Evolutionary conservation across 2,888 invertebrate genomes (phyloP).

Genomic region (Phortica magna): DNA sequence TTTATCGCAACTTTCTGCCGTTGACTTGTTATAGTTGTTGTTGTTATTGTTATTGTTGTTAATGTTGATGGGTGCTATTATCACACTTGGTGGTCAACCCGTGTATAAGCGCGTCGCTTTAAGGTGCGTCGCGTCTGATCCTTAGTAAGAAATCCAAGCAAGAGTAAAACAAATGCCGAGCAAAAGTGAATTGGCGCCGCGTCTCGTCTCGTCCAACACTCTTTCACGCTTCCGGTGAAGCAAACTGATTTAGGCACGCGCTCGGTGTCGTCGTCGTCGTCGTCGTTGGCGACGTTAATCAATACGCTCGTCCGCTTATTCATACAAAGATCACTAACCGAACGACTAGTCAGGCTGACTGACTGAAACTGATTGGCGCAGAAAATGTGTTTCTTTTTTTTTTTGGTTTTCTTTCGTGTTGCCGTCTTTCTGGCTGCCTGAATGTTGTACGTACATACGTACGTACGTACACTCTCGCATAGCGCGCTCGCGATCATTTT

Average conservation of each 20-base stretch:
- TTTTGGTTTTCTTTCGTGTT: neutral
- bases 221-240: neutral
- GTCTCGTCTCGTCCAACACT: neutral
- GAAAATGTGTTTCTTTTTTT: neutral
- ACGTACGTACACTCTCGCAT: neutral
- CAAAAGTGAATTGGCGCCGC: neutral
- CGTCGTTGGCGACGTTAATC: neutral
- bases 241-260: constrained; percentile 1
- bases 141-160: neutral
- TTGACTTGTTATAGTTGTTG: neutral
- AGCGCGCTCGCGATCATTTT: neutral
- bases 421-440: constrained; percentile 29
- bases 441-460: neutral
- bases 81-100: constrained; percentile 58
- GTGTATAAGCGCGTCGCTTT: neutral
- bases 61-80: constrained; percentile 58
- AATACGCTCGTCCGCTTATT: neutral
- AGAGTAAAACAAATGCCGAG: neutral
- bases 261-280: neutral
- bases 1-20: neutral
- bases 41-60: constrained; percentile 48
- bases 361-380: constrained; percentile 31
- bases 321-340: constrained; percentile 1
- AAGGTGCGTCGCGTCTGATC: constrained; percentile 1
- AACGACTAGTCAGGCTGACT: neutral